Evolutionary conservation across 2,113 vertebrate genomes (phyloP).

Genomic region (Petrocephalus zakoni): DNA sequence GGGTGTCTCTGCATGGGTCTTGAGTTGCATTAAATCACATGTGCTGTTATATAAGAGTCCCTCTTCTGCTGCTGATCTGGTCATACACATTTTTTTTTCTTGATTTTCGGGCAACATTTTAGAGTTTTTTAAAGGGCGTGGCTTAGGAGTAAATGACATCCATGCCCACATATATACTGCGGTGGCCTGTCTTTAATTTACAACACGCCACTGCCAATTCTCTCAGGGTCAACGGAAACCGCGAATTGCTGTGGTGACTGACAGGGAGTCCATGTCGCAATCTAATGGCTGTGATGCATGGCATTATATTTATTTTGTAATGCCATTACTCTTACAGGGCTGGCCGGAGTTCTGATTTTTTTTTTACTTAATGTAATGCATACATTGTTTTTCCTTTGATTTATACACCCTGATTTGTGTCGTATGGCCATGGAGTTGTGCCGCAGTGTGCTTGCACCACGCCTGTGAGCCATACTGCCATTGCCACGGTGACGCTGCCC

Average conservation of each 20-base stretch:
- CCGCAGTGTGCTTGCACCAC: neutral
- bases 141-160: neutral
- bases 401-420: neutral
- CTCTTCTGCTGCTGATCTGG: neutral
- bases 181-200: neutral
- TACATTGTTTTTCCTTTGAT: neutral
- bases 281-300: neutral
- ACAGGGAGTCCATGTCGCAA: neutral
- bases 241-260: neutral
- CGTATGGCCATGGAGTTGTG: too few species aligned
- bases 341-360: neutral
- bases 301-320: conserved; percentile 17
- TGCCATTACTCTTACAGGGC: neutral
- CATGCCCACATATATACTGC: neutral
- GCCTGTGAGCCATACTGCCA: neutral
- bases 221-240: neutral
- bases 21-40: neutral
- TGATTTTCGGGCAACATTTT: neutral
- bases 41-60: neutral
- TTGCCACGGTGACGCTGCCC: neutral
- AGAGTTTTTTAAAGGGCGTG: conserved; percentile 1
- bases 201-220: neutral
- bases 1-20: neutral
- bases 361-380: neutral
- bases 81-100: neutral